Evolutionary conservation across 2,888 invertebrate species (phyloP).

Genomic region (Thalpophila matura): DNA sequence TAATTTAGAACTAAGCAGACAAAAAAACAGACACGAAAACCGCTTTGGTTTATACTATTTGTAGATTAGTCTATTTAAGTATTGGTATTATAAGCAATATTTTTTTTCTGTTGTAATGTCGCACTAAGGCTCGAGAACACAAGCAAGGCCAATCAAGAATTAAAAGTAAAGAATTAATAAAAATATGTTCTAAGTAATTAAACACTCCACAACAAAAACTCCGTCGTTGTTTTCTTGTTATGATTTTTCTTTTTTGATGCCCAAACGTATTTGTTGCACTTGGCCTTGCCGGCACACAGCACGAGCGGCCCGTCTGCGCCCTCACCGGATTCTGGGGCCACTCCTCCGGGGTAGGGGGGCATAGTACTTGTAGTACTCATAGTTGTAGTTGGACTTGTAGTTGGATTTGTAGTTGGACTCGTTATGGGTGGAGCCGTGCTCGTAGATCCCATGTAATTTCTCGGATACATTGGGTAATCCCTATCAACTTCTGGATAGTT

Average conservation of each 20-base stretch:
- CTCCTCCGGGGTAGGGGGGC: conserved; percentile 33
- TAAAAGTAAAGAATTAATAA: neutral
- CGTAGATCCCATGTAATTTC: neutral
- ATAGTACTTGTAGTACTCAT: conserved; percentile 36
- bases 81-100: no score
- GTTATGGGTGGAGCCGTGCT: conserved; percentile 22
- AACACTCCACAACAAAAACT: neutral
- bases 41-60: no score
- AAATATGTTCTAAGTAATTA: conserved; percentile 3
- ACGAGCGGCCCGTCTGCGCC: neutral
- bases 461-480: neutral
- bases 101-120: no score
- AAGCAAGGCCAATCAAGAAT: no score
- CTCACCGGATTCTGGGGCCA: neutral
- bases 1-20: no score
- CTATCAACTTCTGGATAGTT: neutral
- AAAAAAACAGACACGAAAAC: no score
- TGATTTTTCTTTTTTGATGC: neutral
- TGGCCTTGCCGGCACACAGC: conserved; percentile 31
- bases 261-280: conserved; percentile 31
- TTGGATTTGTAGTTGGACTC: neutral
- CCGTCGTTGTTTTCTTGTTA: neutral
- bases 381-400: neutral
- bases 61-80: no score
- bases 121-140: no score